Evolutionary conservation across 1,140 invertebrate species (phyloP), one percentile per base, ranked within the genome.

Genomic region (Drosophila malerkotliana): DNA sequence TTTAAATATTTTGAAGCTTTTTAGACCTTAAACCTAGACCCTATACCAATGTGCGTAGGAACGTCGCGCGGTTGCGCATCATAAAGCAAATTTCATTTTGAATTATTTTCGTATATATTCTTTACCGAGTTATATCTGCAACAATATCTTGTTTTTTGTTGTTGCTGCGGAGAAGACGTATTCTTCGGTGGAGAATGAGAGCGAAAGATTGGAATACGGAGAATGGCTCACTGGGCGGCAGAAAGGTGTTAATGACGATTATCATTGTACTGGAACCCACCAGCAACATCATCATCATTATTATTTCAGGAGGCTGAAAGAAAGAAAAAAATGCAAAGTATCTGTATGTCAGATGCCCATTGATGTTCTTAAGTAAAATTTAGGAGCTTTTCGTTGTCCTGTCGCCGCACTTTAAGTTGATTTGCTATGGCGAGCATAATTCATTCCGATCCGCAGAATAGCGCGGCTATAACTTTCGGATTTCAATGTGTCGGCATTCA

Each of bases 1-100:
- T 41, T 41, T 41, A 5, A 9, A 10, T 41, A 41, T 41, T 15
- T 8, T 44, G 9, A 8, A 18, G 0, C 1, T 15, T 8, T 18
- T 9, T 44, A 8, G 0, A 7, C 1, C 1, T 1, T 44, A 15
- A 44, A 44, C 14, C 7, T 15, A 44, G 6, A 53, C 3, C 24
- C 28, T 5, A 30, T 4, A 4, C 72, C 82, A 85, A 62, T 78
- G 82, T 85, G 78, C 74, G 74, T 81, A 75, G 69, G 55, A 67
- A 79, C 61, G 83, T 85, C 75, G 71, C 81, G 77, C 79, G 79
- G 84, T 85, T 90, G 85, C 85, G 85, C 90, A 85, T 91, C 84
- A 91, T 91, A 91, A 91, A 91, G 85, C 90, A 91, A 91, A 91
- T 88, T 91, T 88, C 90, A 82, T 91, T 91, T 90, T 91, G 90